phyloP scores from a whole-genome alignment of 2,888 invertebrate genomes.

The Epistrophe grossulariae region DNA sequence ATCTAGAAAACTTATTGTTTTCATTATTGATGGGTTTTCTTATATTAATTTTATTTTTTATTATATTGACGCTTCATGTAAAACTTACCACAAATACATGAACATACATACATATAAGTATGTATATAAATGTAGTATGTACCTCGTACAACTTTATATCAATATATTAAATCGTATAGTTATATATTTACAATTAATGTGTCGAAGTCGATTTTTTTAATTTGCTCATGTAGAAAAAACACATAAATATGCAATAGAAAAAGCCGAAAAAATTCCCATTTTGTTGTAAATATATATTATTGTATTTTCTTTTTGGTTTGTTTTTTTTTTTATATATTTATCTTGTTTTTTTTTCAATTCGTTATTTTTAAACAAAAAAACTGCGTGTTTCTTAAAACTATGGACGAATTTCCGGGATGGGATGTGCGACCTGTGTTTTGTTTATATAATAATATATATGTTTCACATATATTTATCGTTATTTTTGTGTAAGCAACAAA shows the following conservation, averaged over 20 bases:
- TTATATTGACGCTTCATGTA: slow-evolving; percentile 75
- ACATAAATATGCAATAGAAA: slow-evolving; percentile 74
- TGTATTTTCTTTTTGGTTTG: slow-evolving; percentile 37
- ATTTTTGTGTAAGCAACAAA: slow-evolving; percentile 42
- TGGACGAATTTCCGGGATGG: slow-evolving; percentile 84
- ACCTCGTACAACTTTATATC: slow-evolving; percentile 49
- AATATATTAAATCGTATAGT: slow-evolving; percentile 33
- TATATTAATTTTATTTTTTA: slow-evolving; percentile 20
- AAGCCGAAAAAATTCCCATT: slow-evolving; percentile 76
- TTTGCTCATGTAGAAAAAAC: slow-evolving; percentile 76
- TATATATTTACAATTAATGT: slow-evolving; percentile 68
- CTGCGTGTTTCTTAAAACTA: slow-evolving; percentile 81
- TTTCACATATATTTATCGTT: slow-evolving; percentile 66
- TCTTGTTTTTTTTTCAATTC: slow-evolving; percentile 39
- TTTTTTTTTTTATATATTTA: slow-evolving; percentile 47
- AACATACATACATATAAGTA: slow-evolving; percentile 40
- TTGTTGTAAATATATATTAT: slow-evolving; percentile 75
- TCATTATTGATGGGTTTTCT: slow-evolving; percentile 22
- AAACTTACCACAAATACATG: slow-evolving; percentile 77
- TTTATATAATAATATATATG: slow-evolving; percentile 52
- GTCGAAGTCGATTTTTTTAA: slow-evolving; percentile 67
- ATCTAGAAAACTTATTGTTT: slow-evolving; percentile 18
- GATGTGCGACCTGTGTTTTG: slow-evolving; percentile 83
- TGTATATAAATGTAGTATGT: slow-evolving; percentile 53
- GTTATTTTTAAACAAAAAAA: slow-evolving; percentile 46